A percentile compares a stretch with the other conserved stretches of the same genome.
Evolutionary conservation across 92 coral and sea anemone genomes (phyloP).

Genomic region (Paramuricea clavata): DNA sequence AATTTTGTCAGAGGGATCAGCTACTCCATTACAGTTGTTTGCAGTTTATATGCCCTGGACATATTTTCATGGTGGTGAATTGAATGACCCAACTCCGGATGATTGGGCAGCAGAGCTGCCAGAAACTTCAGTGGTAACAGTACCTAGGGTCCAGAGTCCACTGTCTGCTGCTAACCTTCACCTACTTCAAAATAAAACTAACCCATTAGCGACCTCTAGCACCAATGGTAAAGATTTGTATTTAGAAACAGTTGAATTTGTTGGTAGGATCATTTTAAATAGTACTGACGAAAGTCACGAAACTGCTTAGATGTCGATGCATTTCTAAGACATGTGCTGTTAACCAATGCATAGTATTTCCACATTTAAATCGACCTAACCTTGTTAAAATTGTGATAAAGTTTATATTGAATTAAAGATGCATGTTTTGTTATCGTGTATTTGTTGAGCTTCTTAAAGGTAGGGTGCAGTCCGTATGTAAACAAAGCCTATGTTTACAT

Average conservation of each 20-base stretch:
- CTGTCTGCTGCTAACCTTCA: not conserved
- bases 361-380: not conserved
- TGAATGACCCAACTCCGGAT: not conserved
- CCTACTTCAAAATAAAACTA: not conserved
- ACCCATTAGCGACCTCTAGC: conserved; percentile 4
- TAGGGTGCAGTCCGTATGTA: too few species aligned
- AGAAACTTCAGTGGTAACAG: not conserved
- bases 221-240: not conserved
- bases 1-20: conserved; percentile 13
- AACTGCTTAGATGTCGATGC: not conserved
- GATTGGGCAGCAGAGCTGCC: not conserved
- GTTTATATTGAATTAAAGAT: too few species aligned
- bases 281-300: not conserved
- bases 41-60: not conserved
- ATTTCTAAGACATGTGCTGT: not conserved
- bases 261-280: not conserved
- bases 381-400: too few species aligned
- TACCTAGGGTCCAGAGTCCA: not conserved
- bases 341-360: not conserved
- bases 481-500: too few species aligned
- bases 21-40: conserved; percentile 6
- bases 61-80: not conserved
- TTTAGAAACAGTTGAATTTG: conserved; percentile 1
- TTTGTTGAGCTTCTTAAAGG: too few species aligned
- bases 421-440: too few species aligned